phyloP scores from a whole-genome alignment of 2,888 invertebrate genomes.

The Coleophora deauratella region DNA sequence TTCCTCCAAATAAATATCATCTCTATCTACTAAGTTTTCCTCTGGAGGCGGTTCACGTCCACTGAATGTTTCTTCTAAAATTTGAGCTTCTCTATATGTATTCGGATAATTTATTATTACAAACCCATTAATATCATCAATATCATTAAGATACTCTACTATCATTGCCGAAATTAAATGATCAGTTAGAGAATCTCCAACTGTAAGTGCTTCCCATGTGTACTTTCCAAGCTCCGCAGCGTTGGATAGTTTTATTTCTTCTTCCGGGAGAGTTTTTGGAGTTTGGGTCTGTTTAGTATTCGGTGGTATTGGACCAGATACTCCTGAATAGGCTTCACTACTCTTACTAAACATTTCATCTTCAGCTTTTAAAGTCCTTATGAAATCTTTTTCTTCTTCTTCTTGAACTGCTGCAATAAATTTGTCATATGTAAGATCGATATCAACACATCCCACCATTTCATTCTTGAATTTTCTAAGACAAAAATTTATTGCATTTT shows the following conservation, averaged over 20 bases:
- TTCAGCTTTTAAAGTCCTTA: conserved; percentile 47
- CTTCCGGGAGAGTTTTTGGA: conserved; percentile 73
- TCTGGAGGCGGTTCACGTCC: conserved; percentile 63
- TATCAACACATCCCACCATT: conserved; percentile 61
- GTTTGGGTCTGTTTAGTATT: conserved; percentile 75
- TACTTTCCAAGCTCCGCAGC: conserved; percentile 72
- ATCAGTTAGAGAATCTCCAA: conserved; percentile 71
- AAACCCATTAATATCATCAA: conserved; percentile 70
- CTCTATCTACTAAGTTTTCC: conserved; percentile 39
- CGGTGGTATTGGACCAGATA: conserved; percentile 34
- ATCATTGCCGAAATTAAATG: conserved; percentile 72
- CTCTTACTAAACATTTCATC: conserved; percentile 37
- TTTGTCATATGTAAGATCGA: conserved; percentile 58
- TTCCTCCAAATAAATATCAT: conserved; percentile 58
- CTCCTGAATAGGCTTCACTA: conserved; percentile 30
- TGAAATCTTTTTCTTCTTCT: conserved; percentile 45
- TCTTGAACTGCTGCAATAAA: conserved; percentile 36
- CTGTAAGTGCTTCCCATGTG: conserved; percentile 66
- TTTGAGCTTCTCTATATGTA: conserved; percentile 70
- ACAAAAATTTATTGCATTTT: conserved; percentile 74
- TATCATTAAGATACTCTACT: conserved; percentile 73
- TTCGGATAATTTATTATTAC: conserved; percentile 78
- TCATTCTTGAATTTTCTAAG: conserved; percentile 69
- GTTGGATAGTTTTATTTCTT: conserved; percentile 64
- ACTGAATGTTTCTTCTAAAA: conserved; percentile 75